Conservation (phyloP, 2,113 vertebrate species). For the Tragulus kanchil region DNA sequence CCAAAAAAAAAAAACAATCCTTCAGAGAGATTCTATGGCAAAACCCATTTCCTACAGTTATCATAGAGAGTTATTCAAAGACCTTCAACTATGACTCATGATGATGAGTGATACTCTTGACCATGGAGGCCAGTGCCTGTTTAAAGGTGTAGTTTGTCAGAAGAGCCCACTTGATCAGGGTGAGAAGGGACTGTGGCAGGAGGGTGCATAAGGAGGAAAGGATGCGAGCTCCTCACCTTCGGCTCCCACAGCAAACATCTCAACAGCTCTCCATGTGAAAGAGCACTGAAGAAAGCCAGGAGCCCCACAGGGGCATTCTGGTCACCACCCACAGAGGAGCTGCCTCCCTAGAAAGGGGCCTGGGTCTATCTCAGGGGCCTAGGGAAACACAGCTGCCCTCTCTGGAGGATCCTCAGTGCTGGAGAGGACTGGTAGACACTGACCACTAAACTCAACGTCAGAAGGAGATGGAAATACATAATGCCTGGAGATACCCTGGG, state of each 20-base stretch:
- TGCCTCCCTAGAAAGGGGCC: background rate
- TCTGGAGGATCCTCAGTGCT: background rate
- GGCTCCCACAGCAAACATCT: background rate
- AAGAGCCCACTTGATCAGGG: background rate
- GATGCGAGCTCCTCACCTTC: accelerated
- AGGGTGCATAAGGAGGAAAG: background rate
- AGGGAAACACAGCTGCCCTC: background rate
- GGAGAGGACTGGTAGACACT: background rate
- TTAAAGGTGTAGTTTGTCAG: background rate
- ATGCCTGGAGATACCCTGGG: no score
- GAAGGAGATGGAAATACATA: background rate
- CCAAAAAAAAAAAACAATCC: background rate
- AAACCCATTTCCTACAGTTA: background rate
- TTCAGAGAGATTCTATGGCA: background rate
- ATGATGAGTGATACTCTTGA: background rate
- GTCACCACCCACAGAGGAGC: background rate
- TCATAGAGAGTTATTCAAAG: background rate
- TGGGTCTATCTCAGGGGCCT: background rate
- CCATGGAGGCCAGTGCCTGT: background rate
- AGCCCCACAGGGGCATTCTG: background rate
- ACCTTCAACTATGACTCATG: background rate
- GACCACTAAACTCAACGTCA: background rate
- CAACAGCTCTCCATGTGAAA: background rate
- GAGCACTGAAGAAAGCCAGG: background rate
- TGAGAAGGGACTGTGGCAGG: background rate